phyloP scores from a whole-genome alignment of 2,797 vertebrate species.

The Hippopotamyrus pictus region DNA sequence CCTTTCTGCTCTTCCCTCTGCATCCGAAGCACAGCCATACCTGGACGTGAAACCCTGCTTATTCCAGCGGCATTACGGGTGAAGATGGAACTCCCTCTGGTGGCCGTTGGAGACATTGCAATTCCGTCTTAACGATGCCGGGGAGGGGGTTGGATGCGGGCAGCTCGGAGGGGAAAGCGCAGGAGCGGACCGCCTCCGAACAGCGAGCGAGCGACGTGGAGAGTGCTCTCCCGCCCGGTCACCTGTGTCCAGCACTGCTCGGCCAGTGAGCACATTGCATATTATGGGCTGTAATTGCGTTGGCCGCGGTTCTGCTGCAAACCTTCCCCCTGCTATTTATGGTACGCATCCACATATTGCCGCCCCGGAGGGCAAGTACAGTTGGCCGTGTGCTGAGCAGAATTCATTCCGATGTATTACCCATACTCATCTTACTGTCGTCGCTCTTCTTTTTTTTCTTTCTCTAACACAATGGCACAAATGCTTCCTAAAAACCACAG shows the following conservation, averaged over 20 bases:
- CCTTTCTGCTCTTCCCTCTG: neutral
- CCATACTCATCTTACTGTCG: neutral
- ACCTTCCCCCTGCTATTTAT: neutral
- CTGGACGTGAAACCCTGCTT: neutral
- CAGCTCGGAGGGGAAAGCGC: neutral
- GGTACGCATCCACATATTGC: neutral
- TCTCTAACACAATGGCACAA: neutral
- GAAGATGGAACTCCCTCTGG: slow-evolving; percentile 39
- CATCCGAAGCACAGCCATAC: neutral
- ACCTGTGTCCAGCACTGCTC: neutral
- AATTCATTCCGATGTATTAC: slow-evolving; percentile 2
- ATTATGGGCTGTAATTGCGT: slow-evolving; percentile 4
- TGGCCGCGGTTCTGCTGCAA: neutral
- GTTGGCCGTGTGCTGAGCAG: slow-evolving; percentile 6
- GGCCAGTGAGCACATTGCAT: neutral
- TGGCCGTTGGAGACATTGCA: slow-evolving; percentile 25
- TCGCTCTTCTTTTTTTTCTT: neutral
- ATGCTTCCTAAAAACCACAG: neutral
- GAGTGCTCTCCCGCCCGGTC: neutral
- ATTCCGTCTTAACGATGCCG: neutral
- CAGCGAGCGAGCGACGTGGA: neutral
- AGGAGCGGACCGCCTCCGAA: neutral
- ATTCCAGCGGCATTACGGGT: slow-evolving; percentile 30
- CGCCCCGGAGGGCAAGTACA: neutral
- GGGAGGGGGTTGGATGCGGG: neutral